Conservation (phyloP, 1,140 invertebrate species). For the Sarcophaga peregrina region DNA sequence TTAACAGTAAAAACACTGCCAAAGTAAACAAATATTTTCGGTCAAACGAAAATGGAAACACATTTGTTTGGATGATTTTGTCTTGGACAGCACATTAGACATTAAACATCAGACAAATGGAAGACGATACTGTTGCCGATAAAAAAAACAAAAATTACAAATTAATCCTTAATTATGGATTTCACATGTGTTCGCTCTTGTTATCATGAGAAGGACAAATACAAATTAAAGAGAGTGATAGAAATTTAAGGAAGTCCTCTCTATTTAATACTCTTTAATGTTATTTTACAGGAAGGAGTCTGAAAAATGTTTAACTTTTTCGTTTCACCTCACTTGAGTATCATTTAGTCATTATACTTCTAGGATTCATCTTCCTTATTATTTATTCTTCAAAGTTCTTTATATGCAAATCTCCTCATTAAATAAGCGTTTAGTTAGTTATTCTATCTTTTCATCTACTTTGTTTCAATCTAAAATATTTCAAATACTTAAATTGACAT, state of each 20-base stretch:
- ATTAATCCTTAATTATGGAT: constrained; percentile 35
- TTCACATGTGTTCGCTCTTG: constrained; percentile 1
- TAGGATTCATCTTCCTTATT: background rate
- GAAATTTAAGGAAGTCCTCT: background rate
- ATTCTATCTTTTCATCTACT: background rate
- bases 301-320: background rate
- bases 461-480: too few relatives aligned
- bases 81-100: background rate
- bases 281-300: background rate
- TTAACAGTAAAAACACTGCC: background rate
- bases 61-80: background rate
- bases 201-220: background rate
- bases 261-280: background rate
- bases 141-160: constrained; percentile 22
- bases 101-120: constrained; percentile 29
- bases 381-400: background rate
- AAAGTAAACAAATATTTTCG: constrained; percentile 5
- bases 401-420: constrained; percentile 33
- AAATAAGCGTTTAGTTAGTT: background rate
- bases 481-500: too few relatives aligned
- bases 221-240: background rate
- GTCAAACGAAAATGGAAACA: background rate
- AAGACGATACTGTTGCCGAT: background rate
- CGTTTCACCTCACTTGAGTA: background rate
- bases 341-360: background rate